A percentile compares a stretch with the other conserved stretches of the same genome.
Conservation (phyloP, 2,888 invertebrate genomes). For the Thymelicus acteon region DNA sequence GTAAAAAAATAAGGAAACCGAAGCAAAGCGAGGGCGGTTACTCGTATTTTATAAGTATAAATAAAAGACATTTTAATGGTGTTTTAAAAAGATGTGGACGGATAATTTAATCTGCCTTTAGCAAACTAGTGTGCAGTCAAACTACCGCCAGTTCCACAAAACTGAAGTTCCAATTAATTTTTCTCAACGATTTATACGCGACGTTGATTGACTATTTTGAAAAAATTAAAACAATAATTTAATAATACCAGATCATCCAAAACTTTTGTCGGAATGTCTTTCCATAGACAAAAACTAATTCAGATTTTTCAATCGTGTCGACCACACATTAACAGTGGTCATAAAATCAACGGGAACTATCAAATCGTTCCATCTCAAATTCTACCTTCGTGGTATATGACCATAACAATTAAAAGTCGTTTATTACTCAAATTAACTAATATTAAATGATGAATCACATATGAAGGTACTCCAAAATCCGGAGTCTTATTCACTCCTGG, state of each 20-base stretch:
- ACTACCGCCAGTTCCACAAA: neutral
- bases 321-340: slow-evolving; percentile 70
- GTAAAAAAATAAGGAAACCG: too few species aligned
- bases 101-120: too few species aligned
- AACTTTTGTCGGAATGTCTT: slow-evolving; percentile 39
- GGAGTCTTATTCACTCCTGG: neutral
- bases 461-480: slow-evolving; percentile 24
- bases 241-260: slow-evolving; percentile 18
- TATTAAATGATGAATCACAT: slow-evolving; percentile 59
- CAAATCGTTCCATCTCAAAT: slow-evolving; percentile 53
- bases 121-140: neutral
- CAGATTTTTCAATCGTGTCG: slow-evolving; percentile 65
- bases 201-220: neutral
- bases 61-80: too few species aligned
- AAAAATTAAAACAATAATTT: slow-evolving; percentile 15
- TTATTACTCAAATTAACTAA: slow-evolving; percentile 64
- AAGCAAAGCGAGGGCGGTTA: too few species aligned
- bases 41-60: too few species aligned
- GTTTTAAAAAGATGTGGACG: too few species aligned
- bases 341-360: slow-evolving; percentile 72
- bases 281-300: slow-evolving; percentile 42
- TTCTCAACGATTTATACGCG: neutral
- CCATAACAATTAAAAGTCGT: slow-evolving; percentile 65
- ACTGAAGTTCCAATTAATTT: neutral
- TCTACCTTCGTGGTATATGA: slow-evolving; percentile 66